A percentile compares a stretch with the other conserved stretches of the same genome.
Evolutionary conservation across 2,113 vertebrate species (phyloP).

Genomic region (Aythya baeri): DNA sequence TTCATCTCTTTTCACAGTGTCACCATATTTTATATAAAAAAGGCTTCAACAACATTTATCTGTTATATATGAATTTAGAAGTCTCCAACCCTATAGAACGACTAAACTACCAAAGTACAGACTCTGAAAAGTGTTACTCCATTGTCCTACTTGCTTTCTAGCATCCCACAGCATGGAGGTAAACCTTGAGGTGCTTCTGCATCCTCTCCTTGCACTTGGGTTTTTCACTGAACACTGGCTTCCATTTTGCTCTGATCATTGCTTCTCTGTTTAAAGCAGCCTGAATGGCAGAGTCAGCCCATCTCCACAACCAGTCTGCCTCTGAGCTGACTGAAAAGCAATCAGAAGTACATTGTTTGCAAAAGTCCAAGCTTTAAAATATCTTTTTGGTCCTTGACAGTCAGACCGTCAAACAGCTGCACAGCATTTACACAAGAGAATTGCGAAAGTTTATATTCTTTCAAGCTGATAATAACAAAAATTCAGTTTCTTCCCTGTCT

Average conservation of each 20-base stretch:
- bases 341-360: constrained; percentile 45
- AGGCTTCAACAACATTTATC: not conserved
- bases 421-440: not conserved
- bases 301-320: constrained; percentile 6
- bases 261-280: not conserved
- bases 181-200: not conserved
- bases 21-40: not conserved
- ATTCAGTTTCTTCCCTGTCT: not conserved
- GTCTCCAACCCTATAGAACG: not conserved
- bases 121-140: not conserved
- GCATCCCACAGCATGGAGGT: not conserved
- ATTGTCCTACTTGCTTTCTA: not conserved
- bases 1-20: not conserved
- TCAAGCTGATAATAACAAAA: constrained; percentile 38
- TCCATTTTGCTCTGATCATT: not conserved
- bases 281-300: constrained; percentile 35
- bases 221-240: not conserved
- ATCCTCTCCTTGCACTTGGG: not conserved
- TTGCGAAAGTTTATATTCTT: constrained; percentile 37
- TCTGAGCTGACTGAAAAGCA: constrained; percentile 55
- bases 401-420: constrained; percentile 48
- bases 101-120: not conserved
- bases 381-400: constrained; percentile 37
- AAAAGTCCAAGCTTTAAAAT: constrained; percentile 47
- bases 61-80: not conserved